A percentile compares a stretch with the other conserved stretches of the same genome.
Evolutionary conservation across 2,113 vertebrate species (phyloP).

Genomic region (Tringa solitaria): DNA sequence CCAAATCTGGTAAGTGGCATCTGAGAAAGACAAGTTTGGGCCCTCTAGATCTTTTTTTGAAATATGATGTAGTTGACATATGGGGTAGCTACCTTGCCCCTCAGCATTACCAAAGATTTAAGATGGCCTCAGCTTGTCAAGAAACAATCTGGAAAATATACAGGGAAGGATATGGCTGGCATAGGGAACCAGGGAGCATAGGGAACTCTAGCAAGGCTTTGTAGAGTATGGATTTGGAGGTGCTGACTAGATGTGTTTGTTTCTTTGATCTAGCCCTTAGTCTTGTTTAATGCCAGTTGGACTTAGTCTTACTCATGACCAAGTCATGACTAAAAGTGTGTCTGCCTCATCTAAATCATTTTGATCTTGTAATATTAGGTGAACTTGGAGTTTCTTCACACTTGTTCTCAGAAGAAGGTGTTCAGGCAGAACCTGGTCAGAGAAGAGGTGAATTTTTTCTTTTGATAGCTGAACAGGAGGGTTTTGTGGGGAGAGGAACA

Average conservation of each 20-base stretch:
- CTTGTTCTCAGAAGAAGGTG: not conserved
- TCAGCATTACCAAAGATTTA: not conserved
- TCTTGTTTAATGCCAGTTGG: not conserved
- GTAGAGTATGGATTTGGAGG: not conserved
- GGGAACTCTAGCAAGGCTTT: not conserved
- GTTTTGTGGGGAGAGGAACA: not conserved
- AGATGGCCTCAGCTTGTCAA: not conserved
- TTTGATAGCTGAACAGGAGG: not conserved
- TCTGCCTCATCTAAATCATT: not conserved
- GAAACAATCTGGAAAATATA: not conserved
- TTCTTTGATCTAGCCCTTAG: not conserved
- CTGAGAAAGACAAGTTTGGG: not conserved
- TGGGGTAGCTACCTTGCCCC: not conserved
- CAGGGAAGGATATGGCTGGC: fast-evolving
- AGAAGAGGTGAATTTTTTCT: not conserved
- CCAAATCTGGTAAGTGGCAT: not conserved
- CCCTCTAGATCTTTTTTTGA: not conserved
- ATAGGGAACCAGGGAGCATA: not conserved
- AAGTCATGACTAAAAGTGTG: not conserved
- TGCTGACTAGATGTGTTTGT: not conserved
- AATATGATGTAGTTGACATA: not conserved
- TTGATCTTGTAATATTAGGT: not conserved
- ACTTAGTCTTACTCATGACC: not conserved
- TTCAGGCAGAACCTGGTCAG: not conserved
- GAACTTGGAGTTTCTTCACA: not conserved